Evolutionary conservation across 2,888 invertebrate genomes (phyloP), one percentile per base, ranked within the genome.

Genomic region (Listrodromus nycthemerus): DNA sequence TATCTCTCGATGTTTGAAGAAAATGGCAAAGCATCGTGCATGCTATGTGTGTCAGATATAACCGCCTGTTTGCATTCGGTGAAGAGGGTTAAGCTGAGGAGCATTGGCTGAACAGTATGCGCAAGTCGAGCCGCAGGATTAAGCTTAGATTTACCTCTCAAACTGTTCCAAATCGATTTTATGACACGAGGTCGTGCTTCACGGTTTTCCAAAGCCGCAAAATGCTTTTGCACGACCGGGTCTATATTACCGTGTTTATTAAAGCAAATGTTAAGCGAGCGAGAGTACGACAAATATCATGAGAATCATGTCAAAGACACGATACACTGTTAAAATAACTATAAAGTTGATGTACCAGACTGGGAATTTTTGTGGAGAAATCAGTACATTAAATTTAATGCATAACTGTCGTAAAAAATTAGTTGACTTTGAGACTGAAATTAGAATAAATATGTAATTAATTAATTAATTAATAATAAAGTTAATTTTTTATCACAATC

Each of bases 81-180:
- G 41, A 16, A 45, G 41, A 86, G 89, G 7, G 19, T 50, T 83
- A 79, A 82, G 76, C 85, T 75, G 85, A 88, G 83, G 83, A 86
- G 86, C 81, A 70, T 76, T 85, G 71, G n/a, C 30, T 75, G 74
- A 87, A 87, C 78, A 8, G 19, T 74, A 19, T 19, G 48, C 10
- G 55, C 33, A 48, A 27, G 33, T 48, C 61, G 61, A 30, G 30
- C 27, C 37, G n/a, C 85, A 75, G 80, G 86, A 86, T 89, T 89
- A 90, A 90, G 90, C 88, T 88, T 88, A 86, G 84, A 86, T 92
- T 91, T 90, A 82, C 83, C 81, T 79, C 2, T 89, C 61, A 89
- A 91, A 91, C 90, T 90, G 89, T 90, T 91, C 90, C 89, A 88
- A 89, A 86, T 87, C 76, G 83, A 48, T 21, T 74, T 50, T 74